Evolutionary conservation across 92 coral and sea anemone genomes (phyloP).

Genomic region (Epizoanthus rinbou): DNA sequence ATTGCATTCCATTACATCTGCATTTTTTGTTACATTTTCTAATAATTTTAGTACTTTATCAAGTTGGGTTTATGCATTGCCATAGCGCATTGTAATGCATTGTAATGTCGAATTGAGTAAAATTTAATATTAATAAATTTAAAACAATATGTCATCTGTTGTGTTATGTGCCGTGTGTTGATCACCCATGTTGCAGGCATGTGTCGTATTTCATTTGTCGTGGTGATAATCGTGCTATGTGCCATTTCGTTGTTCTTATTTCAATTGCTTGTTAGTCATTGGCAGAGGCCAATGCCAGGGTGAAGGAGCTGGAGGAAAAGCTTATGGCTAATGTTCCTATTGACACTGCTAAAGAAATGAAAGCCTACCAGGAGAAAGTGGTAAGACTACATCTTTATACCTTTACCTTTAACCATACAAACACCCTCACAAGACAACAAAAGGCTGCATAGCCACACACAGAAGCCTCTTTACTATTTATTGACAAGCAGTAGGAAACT

Average conservation of each 20-base stretch:
- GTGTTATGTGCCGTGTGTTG: no score
- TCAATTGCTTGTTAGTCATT: conserved; percentile 60
- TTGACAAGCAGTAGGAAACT: no score
- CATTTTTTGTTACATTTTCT: no score
- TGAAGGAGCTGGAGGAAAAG: conserved; percentile 83
- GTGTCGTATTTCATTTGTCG: no score
- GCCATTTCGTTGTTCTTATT: neutral
- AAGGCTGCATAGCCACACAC: neutral
- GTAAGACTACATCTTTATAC: conserved; percentile 34
- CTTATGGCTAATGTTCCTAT: conserved; percentile 87
- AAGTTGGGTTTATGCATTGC: no score
- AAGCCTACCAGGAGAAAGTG: conserved; percentile 79
- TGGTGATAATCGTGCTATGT: neutral
- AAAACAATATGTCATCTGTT: no score
- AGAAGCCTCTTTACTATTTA: neutral
- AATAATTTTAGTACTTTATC: no score
- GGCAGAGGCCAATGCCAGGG: conserved; percentile 78
- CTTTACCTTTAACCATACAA: neutral
- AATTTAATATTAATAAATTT: no score
- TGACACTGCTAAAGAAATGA: conserved; percentile 91
- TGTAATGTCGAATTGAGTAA: no score
- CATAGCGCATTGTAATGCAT: no score
- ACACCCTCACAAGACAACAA: neutral
- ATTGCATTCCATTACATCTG: no score
- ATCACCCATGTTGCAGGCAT: no score